Base-by-base conservation (phyloP, 2,888 invertebrate genomes). In the Leptothorax acervorum region DNA sequence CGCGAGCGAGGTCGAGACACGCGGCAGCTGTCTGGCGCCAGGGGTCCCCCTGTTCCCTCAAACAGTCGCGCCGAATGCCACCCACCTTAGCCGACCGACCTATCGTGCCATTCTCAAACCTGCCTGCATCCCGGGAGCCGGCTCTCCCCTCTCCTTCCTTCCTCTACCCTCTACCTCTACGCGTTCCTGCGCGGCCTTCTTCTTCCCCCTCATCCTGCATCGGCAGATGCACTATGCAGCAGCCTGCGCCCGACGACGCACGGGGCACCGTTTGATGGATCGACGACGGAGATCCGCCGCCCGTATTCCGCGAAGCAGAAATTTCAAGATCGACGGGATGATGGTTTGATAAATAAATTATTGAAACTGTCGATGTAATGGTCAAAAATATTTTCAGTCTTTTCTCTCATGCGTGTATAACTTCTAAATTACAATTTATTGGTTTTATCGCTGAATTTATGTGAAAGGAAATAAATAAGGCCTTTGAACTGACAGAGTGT, bases 1-100 rank as follows among this genome's bases (percentile, higher is more conserved):
- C 62, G 90, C 87, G 90, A 90, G 92, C 93, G 93, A 93, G 94
- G 93, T 93, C 93, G 93, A 93, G 93, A 93, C 93, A 93, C 92
- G 93, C 93, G 93, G 93, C 93, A 93, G 93, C 93, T 93, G 93
- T 93, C 93, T 93, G 93, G 93, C 94, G 93, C 93, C 93, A 94
- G 92, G 78, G 92, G 90, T 86, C 92, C 92, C 91, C 91, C 90
- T 91, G 90, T 92, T 91, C 92, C 92, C 92, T 92, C 91, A 86
- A 90, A 91, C 92, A 92, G 92, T 92, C 91, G 91, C 92, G 92
- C 90, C 92, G 91, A 89, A 92, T 92, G 91, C 92, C 93, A 93
- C 93, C 93, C 93, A 92, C 93, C 93, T 93, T 92, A 88, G 90
- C 89, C 92, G 89, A 90, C 88, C 92, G 90, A 92, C 92, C 92